Base-by-base conservation (phyloP, 2,888 invertebrate genomes). In the Panzeria rudis region DNA sequence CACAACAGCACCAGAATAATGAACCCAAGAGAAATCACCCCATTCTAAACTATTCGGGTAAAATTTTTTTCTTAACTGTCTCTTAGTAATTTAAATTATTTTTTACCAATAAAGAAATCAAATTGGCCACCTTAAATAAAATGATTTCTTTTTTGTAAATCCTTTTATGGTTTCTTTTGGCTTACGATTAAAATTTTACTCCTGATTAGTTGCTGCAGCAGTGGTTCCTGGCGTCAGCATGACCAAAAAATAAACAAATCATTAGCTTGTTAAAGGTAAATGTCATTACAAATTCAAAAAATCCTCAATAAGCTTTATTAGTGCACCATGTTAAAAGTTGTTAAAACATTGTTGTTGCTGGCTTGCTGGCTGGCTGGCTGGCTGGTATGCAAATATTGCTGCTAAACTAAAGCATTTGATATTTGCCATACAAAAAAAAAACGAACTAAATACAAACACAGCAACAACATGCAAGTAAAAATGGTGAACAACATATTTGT, bases 261-360 rank as follows among this genome's bases (percentile, higher is more conserved):
- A 66, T n/a, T 75, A 64, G 71, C 82, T 82, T 85, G 85, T 82
- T 85, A 82, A 79, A 85, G 78, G 85, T 59, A 85, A 85, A 85
- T 85, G 85, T 79, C 82, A 85, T 82, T 85, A 78, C 85, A 82
- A 85, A 85, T 85, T 82, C 80, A 73, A 68, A 80, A 75, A 80
- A 59, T 80, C 32, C 85, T 82, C 71, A 79, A 78, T 82, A 82
- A 73, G 71, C 78, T 85, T 85, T 78, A 85, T 85, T 85, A 85
- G 85, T 79, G 75, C 71, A 72, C 29, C 84, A 80, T 77, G 80
- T 76, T 84, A 44, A 77, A 84, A 56, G 62, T 71, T 71, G 62
- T 77, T 62, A 47, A 52, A 71, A 69, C 54, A 71, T 64, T 62
- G 61, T 20, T 72, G 80, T 17, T 76, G 68, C n/a, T 72, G 61